Percentiles rank a stretch among this genome's conserved stretches.
These are phyloP conservation scores for Apodemia duryi DNA, from an alignment of 2,888 invertebrate species.

Conservation along the genomic window DNA sequence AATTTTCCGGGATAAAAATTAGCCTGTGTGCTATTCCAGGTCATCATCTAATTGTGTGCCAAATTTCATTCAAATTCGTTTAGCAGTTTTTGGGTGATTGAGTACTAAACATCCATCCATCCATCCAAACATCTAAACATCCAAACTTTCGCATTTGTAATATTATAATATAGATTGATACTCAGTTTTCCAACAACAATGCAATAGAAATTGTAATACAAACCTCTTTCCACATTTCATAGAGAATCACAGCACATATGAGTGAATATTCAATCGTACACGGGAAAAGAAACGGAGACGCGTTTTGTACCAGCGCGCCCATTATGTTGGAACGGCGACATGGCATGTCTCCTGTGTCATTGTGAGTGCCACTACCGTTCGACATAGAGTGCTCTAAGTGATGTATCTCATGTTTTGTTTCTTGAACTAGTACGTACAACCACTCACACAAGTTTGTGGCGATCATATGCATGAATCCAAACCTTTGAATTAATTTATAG, in stretches of 20 bases:
- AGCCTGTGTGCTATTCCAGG: no score
- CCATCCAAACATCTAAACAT: no score
- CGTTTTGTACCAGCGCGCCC: conserved; percentile 84
- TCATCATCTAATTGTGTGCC: no score
- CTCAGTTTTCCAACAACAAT: no score
- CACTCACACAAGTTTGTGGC: conserved; percentile 96
- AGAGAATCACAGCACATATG: conserved; percentile 92
- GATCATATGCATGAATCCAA: conserved; percentile 96
- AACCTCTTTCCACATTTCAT: conserved; percentile 95
- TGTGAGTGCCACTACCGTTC: conserved; percentile 32
- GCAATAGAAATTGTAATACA: conserved; percentile 1
- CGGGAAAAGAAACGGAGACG: conserved; percentile 91
- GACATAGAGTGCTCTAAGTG: conserved; percentile 79
- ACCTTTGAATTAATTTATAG: conserved; percentile 86
- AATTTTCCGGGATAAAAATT: no score
- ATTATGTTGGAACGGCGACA: conserved; percentile 84
- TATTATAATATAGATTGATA: no score
- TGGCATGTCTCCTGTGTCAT: conserved; percentile 41
- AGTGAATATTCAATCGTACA: conserved; percentile 94
- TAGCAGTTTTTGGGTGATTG: no score
- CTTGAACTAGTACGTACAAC: conserved; percentile 92
- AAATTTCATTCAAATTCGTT: no score
- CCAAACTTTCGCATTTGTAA: no score
- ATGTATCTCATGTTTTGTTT: conserved; percentile 92
- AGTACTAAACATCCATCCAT: no score